phyloP scores from a whole-genome alignment of 1,140 invertebrate species.

The Formica exsecta region DNA sequence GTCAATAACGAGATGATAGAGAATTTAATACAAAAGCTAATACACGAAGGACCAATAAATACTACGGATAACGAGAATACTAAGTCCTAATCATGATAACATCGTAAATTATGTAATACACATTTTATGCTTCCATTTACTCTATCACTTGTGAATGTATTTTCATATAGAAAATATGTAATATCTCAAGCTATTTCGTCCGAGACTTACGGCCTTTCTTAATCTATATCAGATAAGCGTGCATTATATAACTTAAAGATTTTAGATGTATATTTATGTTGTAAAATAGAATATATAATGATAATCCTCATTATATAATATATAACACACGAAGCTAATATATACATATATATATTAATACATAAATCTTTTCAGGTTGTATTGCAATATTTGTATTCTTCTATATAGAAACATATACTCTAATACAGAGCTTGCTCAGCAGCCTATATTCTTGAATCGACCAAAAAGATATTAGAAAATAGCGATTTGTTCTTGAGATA shows the following conservation, averaged over 20 bases:
- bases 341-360: not conserved
- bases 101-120: conserved; percentile 29
- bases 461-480: conserved; percentile 44
- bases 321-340: conserved; percentile 23
- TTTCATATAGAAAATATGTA: conserved; percentile 45
- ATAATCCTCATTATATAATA: conserved; percentile 14
- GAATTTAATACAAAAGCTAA: conserved; percentile 92
- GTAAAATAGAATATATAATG: conserved; percentile 22
- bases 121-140: conserved; percentile 36
- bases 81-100: conserved; percentile 23
- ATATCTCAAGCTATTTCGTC: conserved; percentile 41
- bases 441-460: conserved; percentile 49
- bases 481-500: not conserved
- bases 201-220: conserved; percentile 47
- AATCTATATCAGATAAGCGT: conserved; percentile 51
- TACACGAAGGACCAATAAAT: conserved; percentile 68
- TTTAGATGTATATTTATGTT: conserved; percentile 36
- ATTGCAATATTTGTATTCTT: conserved; percentile 46
- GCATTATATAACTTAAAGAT: conserved; percentile 15
- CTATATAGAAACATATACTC: conserved; percentile 29
- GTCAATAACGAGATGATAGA: conserved; percentile 95
- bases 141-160: conserved; percentile 30
- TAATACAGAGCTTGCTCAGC: conserved; percentile 9
- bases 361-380: conserved; percentile 11
- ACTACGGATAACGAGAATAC: conserved; percentile 50